phyloP scores from a whole-genome alignment of 2,113 vertebrate species.

The Polypterus senegalus region DNA sequence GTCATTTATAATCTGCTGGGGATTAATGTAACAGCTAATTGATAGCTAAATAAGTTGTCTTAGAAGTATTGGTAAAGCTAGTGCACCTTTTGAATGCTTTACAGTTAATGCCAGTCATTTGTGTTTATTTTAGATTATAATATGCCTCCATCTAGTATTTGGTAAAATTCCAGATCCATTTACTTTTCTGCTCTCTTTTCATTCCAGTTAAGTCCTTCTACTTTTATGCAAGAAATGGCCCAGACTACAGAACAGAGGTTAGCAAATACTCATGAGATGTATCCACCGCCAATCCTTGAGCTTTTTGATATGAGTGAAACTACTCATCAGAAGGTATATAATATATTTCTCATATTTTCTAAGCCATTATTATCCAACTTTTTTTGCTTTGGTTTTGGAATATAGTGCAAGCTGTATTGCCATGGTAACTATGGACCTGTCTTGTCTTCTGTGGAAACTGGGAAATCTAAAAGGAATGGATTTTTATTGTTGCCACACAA shows the following conservation, averaged over 20 bases:
- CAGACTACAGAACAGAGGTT: constrained; percentile 58
- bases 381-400: no score
- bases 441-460: no score
- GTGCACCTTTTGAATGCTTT: neutral
- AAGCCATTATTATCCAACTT: no score
- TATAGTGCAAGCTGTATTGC: no score
- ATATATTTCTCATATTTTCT: no score
- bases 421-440: no score
- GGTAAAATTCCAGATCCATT: neutral
- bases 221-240: constrained; percentile 63
- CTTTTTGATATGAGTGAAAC: constrained; percentile 52
- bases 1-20: no score
- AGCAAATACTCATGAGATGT: constrained; percentile 38
- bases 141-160: neutral
- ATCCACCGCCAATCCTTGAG: constrained; percentile 49
- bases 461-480: no score
- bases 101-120: neutral
- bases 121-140: neutral
- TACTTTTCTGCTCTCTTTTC: constrained; percentile 16
- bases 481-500: no score
- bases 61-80: neutral
- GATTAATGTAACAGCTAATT: no score
- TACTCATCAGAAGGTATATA: constrained; percentile 64
- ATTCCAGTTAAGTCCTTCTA: constrained; percentile 70
- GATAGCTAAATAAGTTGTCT: no score